phyloP scores from a whole-genome alignment of 2,113 vertebrate genomes.

The Ptilonorhynchus violaceus region DNA sequence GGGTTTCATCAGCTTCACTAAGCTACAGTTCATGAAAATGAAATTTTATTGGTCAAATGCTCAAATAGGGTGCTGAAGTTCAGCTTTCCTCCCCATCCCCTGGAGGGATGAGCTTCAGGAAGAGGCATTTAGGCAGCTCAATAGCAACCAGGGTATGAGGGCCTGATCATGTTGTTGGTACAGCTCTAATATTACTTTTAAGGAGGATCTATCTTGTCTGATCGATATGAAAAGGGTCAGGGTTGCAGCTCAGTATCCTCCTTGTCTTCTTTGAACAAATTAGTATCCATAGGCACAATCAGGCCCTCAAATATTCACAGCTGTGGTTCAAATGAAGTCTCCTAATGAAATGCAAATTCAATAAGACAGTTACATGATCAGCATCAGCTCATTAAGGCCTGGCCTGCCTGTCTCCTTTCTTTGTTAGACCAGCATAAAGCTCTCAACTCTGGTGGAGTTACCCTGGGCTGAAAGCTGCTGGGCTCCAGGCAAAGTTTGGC shows the following conservation, averaged over 20 bases:
- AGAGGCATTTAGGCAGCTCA: background rate
- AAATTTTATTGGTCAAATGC: background rate
- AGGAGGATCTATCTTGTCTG: slow-evolving; percentile 1
- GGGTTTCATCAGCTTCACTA: background rate
- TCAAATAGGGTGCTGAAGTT: background rate
- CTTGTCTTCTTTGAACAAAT: slow-evolving; percentile 58
- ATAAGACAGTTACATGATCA: slow-evolving; percentile 68
- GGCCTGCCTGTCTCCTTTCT: slow-evolving; percentile 33
- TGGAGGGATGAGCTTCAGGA: background rate
- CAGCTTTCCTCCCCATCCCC: background rate
- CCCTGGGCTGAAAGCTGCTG: background rate
- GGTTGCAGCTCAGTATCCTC: slow-evolving; percentile 21
- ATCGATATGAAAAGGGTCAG: background rate
- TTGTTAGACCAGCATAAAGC: slow-evolving; percentile 37
- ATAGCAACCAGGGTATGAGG: accelerated
- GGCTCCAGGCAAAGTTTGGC: background rate
- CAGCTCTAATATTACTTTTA: background rate
- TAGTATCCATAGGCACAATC: slow-evolving; percentile 64
- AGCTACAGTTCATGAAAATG: background rate
- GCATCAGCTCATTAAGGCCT: slow-evolving; percentile 63
- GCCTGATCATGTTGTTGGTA: accelerated
- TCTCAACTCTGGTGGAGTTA: slow-evolving; percentile 32
- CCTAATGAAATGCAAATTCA: slow-evolving; percentile 70
- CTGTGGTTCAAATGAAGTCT: slow-evolving; percentile 66
- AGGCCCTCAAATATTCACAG: slow-evolving; percentile 61